Percentiles rank a stretch among this genome's conserved stretches.
phyloP scores from a whole-genome alignment of 2,113 vertebrate genomes.

The Willisornis vidua region DNA sequence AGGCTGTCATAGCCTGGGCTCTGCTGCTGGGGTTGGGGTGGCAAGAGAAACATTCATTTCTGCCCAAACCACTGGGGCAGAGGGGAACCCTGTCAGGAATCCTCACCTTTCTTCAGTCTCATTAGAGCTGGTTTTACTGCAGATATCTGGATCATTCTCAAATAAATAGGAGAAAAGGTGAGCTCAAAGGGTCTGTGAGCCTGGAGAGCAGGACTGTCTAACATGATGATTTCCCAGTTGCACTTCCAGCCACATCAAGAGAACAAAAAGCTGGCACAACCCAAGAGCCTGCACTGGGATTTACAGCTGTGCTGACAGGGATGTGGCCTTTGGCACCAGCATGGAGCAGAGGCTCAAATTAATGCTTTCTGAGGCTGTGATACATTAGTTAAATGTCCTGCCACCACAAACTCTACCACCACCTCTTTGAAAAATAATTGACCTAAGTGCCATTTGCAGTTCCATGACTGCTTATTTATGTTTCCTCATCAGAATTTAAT shows the following conservation, averaged over 20 bases:
- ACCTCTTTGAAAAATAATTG: slow-evolving; percentile 8
- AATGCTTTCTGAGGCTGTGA: background rate
- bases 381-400: background rate
- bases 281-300: background rate
- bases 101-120: background rate
- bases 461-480: background rate
- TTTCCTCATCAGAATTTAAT: slow-evolving; percentile 2
- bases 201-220: background rate
- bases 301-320: background rate
- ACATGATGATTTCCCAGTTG: background rate
- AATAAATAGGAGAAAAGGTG: background rate
- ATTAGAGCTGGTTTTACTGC: background rate
- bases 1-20: background rate
- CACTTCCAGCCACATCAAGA: background rate
- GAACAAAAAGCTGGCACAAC: background rate
- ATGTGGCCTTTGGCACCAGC: background rate
- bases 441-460: background rate
- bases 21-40: background rate
- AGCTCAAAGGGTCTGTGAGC: background rate
- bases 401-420: background rate
- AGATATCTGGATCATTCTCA: background rate
- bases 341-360: background rate
- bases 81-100: background rate
- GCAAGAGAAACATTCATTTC: background rate
- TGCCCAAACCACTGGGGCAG: background rate